Evolutionary conservation across 2,888 invertebrate genomes (phyloP), one percentile per base, ranked within the genome.

Genomic region (Nomada flava): DNA sequence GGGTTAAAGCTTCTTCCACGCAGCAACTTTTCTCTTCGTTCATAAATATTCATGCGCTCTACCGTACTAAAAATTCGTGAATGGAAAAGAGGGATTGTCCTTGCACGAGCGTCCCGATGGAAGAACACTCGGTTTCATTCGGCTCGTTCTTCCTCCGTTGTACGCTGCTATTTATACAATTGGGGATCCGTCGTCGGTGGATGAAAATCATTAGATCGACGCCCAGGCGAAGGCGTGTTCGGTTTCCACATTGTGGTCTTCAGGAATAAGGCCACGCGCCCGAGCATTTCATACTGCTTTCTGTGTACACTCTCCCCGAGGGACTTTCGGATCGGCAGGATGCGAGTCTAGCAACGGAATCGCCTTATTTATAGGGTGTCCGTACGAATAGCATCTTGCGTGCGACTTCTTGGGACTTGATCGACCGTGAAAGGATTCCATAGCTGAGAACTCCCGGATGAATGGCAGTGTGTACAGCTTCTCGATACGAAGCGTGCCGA

Each of bases 361-460:
- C 70, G 52, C 18, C 76, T 86, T 87, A 86, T 88, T 88, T 88
- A 88, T 83, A 83, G 78, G 52, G 76, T 80, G 75, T 83, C 84
- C 87, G 76, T 85, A 83, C 87, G 79, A 70, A 70, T 44, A 62
- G 42, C 44, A 9, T 64, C 47, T 47, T 26, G 52, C 57, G 75
- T 57, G 60, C 78, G 60, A 76, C 77, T 78, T 69, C 78, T 76
- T 62, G 60, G 36, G 57, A 62, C 62, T 83, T 87, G 86, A 88
- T 88, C 85, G 83, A 81, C 82, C 85, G 85, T 86, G 85, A 88
- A 81, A 85, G 63, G 57, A 62, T 77, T 67, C 80, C 44, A 76
- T 47, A 59, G 47, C 67, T 77, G 62, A 26, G 20, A 79, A 76
- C 64, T 47, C 9, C n/a, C 29, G 13, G 2, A 10, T 50, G 13